Percentiles rank a stretch among this genome's conserved stretches.
These are phyloP conservation scores for Habropoda laboriosa DNA, from an alignment of 1,140 invertebrate genomes.

Conservation along the genomic window DNA sequence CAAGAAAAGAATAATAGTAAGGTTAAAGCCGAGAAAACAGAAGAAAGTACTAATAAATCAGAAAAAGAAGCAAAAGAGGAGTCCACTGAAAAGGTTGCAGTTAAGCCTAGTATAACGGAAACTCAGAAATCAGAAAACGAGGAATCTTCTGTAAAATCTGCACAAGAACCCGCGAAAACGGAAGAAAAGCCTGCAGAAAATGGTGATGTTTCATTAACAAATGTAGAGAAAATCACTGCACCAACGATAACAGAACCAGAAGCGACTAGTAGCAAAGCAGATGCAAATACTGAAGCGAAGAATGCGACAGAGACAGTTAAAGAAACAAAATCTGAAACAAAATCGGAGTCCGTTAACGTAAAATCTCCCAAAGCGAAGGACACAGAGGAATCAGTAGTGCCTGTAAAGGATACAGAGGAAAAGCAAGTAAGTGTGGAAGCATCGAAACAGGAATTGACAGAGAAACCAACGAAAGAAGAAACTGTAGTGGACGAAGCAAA, in stretches of 20 bases:
- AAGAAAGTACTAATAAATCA: constrained; percentile 45
- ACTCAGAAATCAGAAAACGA: constrained; percentile 44
- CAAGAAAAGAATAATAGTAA: constrained; percentile 40
- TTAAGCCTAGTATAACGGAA: constrained; percentile 35
- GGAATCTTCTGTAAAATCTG: constrained; percentile 43
- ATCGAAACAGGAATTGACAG: constrained; percentile 50
- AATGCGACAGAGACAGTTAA: constrained; percentile 2
- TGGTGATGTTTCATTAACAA: constrained; percentile 37
- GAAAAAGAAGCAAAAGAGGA: constrained; percentile 60
- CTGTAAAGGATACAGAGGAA: constrained; percentile 41
- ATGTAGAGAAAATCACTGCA: constrained; percentile 39
- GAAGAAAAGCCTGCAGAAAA: constrained; percentile 48
- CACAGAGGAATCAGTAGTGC: constrained; percentile 32
- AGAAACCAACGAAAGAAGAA: constrained; percentile 62
- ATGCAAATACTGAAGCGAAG: constrained; percentile 35
- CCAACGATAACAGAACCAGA: constrained; percentile 48
- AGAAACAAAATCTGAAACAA: constrained; percentile 41
- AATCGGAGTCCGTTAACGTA: constrained; percentile 50
- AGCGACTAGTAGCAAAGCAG: constrained; percentile 44
- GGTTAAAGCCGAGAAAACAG: constrained; percentile 47
- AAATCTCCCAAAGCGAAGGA: constrained; percentile 47
- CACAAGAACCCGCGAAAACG: constrained; percentile 34
- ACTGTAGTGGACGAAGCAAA: constrained; percentile 44
- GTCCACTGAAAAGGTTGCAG: constrained; percentile 28
- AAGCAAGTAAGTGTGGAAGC: constrained; percentile 32